Evolutionary conservation across 2,888 invertebrate genomes (phyloP).

Genomic region (Heliconius ethilla): DNA sequence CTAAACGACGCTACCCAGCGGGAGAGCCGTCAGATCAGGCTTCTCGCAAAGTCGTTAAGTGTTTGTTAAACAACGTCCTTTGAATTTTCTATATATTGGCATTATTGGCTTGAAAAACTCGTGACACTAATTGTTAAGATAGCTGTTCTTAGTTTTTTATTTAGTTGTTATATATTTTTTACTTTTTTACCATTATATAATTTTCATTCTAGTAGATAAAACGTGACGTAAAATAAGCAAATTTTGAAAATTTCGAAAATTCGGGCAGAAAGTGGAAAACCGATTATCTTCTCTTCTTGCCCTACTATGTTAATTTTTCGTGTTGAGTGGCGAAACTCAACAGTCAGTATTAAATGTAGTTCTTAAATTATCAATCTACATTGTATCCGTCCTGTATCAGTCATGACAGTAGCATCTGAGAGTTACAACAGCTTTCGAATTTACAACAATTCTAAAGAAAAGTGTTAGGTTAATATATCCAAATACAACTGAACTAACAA

Average conservation of each 20-base stretch:
- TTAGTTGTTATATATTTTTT: background rate
- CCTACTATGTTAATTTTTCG: too few species aligned
- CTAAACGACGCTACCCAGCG: conserved; percentile 34
- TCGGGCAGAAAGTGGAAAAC: too few species aligned
- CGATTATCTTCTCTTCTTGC: too few species aligned
- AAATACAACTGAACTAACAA: background rate
- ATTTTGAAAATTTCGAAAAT: too few species aligned
- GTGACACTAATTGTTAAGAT: conserved; percentile 1
- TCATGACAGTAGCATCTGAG: too few species aligned
- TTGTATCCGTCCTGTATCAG: too few species aligned
- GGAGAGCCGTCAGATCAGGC: conserved; percentile 22
- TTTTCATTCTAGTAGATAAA: too few species aligned
- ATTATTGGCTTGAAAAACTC: conserved; percentile 27
- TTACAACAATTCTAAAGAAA: too few species aligned
- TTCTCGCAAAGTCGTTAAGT: conserved; percentile 26
- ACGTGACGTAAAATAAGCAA: too few species aligned
- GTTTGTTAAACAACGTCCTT: conserved; percentile 20
- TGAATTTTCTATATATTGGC: conserved; percentile 24
- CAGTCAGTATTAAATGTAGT: too few species aligned
- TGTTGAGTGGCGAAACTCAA: background rate
- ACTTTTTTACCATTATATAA: background rate
- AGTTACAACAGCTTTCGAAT: too few species aligned
- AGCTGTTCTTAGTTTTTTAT: background rate
- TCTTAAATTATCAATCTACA: too few species aligned
- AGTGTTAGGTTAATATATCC: background rate